Evolutionary conservation across 2,113 vertebrate species (phyloP), one percentile per base, ranked within the genome.

Genomic region (Chunga burmeisteri): DNA sequence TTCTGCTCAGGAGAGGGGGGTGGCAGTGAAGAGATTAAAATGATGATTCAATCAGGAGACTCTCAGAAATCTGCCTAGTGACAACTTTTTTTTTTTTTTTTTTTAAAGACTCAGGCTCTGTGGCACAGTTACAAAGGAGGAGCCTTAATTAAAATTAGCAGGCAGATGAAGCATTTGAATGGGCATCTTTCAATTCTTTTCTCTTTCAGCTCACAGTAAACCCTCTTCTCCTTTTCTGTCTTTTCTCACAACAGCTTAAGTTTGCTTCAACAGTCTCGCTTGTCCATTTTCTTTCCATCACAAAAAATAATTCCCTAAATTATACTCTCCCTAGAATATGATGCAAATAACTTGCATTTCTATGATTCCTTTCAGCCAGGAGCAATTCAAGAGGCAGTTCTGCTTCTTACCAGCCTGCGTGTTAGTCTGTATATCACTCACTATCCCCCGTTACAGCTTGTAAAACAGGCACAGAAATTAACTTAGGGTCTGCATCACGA

Each of bases 131-230:
- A 96, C 86, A 91, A 95, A 95, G 93, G 86, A 96, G 89, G 89
- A 87, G 53, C 61, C 93, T 96, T 95, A 96, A 97, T 95, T 96
- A 96, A 97, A 96, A 96, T 95, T 96, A 96, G 91, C 83, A 94
- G 89, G 42, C 93, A 96, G 93, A 96, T 65, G 93, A 96, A 93
- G 94, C 78, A 58, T 91, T 81, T 97, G 94, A 95, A 95, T 93
- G 84, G 77, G 66, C 66, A 96, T 94, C 91, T 96, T 95, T 96
- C 86, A 91, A 85, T 93, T 96, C 84, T 91, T 94, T 94, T 47
- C 29, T 27, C 59, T 94, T 96, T 96, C 93, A 95, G 83, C 62
- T 94, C 83, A 61, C 83, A 93, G 73, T 87, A 90, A 89, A 91
- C 73, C 46, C 82, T 86, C 67, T 93, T 83, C 62, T 93, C 52